phyloP scores from a whole-genome alignment of 2,888 invertebrate species.

The Xylocampa areola region DNA sequence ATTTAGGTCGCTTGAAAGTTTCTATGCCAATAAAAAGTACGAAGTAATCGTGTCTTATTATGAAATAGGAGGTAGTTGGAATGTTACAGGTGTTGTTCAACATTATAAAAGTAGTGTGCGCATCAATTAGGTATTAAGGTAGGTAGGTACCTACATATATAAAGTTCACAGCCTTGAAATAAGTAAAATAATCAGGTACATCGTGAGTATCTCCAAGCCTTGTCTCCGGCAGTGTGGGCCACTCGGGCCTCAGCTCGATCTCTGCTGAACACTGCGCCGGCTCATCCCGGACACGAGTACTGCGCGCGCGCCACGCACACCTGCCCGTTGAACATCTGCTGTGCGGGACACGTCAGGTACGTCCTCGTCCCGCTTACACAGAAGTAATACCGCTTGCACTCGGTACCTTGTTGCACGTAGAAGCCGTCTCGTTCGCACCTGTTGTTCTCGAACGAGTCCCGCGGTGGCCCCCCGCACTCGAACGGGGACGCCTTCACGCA shows the following conservation, averaged over 20 bases:
- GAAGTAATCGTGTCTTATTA: slow-evolving; percentile 69
- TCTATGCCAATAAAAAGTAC: slow-evolving; percentile 84
- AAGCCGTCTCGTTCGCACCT: slow-evolving; percentile 88
- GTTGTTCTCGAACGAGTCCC: slow-evolving; percentile 65
- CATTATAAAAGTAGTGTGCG: slow-evolving; percentile 1
- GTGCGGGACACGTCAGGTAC: slow-evolving; percentile 82
- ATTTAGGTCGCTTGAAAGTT: slow-evolving; percentile 81
- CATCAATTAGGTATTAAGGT: too few relatives aligned
- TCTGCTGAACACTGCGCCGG: slow-evolving; percentile 9
- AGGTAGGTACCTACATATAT: slow-evolving; percentile 5
- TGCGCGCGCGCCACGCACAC: slow-evolving; percentile 84
- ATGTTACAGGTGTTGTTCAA: slow-evolving; percentile 19
- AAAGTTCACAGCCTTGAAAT: slow-evolving; percentile 69
- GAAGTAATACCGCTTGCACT: slow-evolving; percentile 89
- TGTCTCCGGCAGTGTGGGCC: slow-evolving; percentile 34
- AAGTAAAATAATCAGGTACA: slow-evolving; percentile 75
- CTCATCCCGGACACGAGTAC: slow-evolving; percentile 86
- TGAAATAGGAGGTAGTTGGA: slow-evolving; percentile 51
- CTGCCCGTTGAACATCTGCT: slow-evolving; percentile 89
- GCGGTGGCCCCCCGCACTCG: slow-evolving; percentile 78
- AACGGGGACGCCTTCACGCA: slow-evolving; percentile 84
- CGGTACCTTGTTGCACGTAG: slow-evolving; percentile 85
- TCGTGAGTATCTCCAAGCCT: slow-evolving; percentile 57
- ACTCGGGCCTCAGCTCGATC: slow-evolving; percentile 50
- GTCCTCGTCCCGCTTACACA: slow-evolving; percentile 89